These are phyloP conservation scores for Gortyna flavago DNA, from an alignment of 2,888 invertebrate genomes.

Conservation along the genomic window DNA sequence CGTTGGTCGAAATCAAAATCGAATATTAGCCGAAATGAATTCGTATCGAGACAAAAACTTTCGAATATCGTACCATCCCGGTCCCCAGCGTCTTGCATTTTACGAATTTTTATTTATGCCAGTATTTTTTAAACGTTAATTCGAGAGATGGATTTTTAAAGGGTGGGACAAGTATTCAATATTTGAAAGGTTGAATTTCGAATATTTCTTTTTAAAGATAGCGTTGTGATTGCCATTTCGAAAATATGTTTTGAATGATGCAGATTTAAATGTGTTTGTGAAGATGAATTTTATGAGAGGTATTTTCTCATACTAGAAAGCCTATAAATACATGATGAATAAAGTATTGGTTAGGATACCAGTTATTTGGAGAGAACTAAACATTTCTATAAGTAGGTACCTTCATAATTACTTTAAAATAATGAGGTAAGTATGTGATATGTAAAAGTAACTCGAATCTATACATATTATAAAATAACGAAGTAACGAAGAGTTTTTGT, in stretches of 20 bases:
- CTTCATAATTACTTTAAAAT: not conserved
- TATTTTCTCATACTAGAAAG: not conserved
- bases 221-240: conserved; percentile 43
- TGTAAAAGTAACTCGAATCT: not conserved
- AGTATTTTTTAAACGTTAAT: conserved; percentile 83
- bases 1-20: conserved; percentile 62
- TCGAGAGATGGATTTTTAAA: conserved; percentile 82
- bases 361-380: not conserved
- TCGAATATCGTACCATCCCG: conserved; percentile 69
- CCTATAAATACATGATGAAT: not conserved
- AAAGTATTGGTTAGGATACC: no score
- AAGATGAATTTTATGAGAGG: not conserved
- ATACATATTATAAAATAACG: no score
- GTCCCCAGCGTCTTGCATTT: conserved; percentile 78
- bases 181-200: conserved; percentile 65
- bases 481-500: no score
- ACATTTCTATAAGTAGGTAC: not conserved
- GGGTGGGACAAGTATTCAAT: conserved; percentile 59
- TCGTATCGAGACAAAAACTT: conserved; percentile 73
- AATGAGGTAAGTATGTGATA: not conserved
- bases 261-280: conserved; percentile 3
- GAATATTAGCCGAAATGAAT: conserved; percentile 82
- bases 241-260: conserved; percentile 34
- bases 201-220: conserved; percentile 42
- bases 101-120: conserved; percentile 79